Evolutionary conservation across 1,140 invertebrate species (phyloP), one percentile per base, ranked within the genome.

Genomic region (Armadillidium nasatum): DNA sequence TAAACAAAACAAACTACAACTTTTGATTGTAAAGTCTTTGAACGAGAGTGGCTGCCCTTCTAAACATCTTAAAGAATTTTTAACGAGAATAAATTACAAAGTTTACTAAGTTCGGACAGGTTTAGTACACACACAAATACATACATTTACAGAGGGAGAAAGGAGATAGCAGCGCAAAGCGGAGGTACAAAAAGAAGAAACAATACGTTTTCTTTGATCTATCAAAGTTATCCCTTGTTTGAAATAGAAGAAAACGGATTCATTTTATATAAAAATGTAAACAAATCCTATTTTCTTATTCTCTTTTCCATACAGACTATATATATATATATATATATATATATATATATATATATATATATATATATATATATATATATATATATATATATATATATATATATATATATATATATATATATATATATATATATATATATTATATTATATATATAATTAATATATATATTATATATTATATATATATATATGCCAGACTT

Each of bases 31-130:
- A 50, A 50, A 50, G 46, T n/a, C 46, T 9, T 50, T 50, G 46
- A 50, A 50, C 46, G 15, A 50, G 15, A 50, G 15, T 15, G 46
- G 9, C 15, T 9, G 46, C 46, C 46, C 46, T 50, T 50, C 46
- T 50, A 9, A 10, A 9, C 46, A 50, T 50, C 46, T 50, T 50
- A 50, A 15, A 50, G 46, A 50, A 50, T 50, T 10, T 50, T 10
- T 50, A 50, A 50, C 15, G 46, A 50, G 46, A 50, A 50, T 50
- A 50, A 50, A 50, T 50, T 50, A 50, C 46, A 50, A 50, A 50
- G 46, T 50, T 50, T 50, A 50, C 46, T 10, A 50, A 50, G 9
- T 10, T 50, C 9, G 15, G 46, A 50, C 46, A 50, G 15, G 46
- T 50, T 50, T 15, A 50, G 15, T 50, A 15, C 46, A 15, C 46